A percentile compares a stretch with the other conserved stretches of the same genome.
Conservation (phyloP, 2,113 vertebrate species). For the Microtus richardsoni region DNA sequence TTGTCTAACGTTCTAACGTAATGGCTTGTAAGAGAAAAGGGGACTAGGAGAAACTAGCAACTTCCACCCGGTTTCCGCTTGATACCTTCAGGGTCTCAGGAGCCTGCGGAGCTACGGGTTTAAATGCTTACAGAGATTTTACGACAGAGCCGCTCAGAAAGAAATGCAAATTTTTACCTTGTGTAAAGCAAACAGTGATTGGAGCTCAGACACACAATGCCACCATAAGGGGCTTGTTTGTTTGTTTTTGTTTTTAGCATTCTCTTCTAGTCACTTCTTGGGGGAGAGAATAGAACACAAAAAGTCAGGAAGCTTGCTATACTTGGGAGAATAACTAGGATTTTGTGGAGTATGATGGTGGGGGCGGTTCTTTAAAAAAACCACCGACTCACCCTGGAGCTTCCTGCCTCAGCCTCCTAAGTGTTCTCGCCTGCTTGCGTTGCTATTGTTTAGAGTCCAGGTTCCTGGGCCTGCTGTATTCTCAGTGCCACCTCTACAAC, state of each 20-base stretch:
- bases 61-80: neutral
- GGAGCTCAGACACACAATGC: neutral
- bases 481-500: too few species aligned
- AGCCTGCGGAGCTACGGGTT: neutral
- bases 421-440: neutral
- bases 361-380: neutral
- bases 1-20: neutral
- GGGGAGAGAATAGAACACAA: neutral
- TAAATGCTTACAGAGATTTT: neutral
- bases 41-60: neutral
- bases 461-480: neutral
- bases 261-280: neutral
- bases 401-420: neutral
- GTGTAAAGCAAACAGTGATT: neutral
- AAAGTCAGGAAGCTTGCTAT: neutral
- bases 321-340: neutral
- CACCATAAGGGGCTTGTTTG: neutral
- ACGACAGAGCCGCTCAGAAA: neutral
- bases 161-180: conserved; percentile 24
- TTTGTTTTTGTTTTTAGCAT: neutral
- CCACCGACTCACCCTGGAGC: neutral
- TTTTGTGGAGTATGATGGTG: neutral
- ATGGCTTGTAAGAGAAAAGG: neutral
- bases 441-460: neutral
- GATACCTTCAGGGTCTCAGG: neutral